Evolutionary conservation across 2,888 invertebrate species (phyloP), one percentile per base, ranked within the genome.

Genomic region (Sarcophaga variegata): DNA sequence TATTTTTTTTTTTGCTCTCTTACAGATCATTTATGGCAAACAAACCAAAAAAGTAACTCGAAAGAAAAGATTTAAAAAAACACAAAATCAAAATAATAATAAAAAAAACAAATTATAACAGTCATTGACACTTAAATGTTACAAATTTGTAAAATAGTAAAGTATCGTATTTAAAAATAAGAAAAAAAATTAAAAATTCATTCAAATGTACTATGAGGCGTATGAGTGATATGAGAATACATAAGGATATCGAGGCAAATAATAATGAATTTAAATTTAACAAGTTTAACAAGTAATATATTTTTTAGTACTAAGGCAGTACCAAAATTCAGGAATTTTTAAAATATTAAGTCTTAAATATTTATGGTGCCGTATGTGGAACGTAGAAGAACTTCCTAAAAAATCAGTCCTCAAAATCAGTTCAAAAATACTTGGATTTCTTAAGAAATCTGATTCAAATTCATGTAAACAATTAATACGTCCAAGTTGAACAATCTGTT

Each of bases 51-150:
- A 54, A 54, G 54, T 54, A 54, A 54, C 17, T 54, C 17, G 5
- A 54, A 54, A 54, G 54, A 54, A 54, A 54, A 54, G 3, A 17
- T 54, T 54, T 6, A n/a, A 22, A 49, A 27, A 63, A 37, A 54
- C 17, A 49, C 3, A 70, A 25, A 49, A 22, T 54, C 8, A 1
- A 49, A 74, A 60, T 37, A 37, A 49, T 49, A 14, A 14, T 64
- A 54, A 70, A 5, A 64, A 17, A 64, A n/a, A 14, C 27, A 81
- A 87, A 87, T 62, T 84, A 76, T 82, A 72, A 87, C 87, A 87
- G 87, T 84, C 87, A 84, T 82, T 87, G 81, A 84, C 84, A 78
- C 67, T 78, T 81, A 78, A 78, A 63, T 79, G 70, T 78, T 70
- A 81, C 78, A 77, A 76, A 79, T 80, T 76, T 62, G n/a, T 54